Evolutionary conservation across 2,888 invertebrate species (phyloP).

Genomic region (Tenthredo distinguenda): DNA sequence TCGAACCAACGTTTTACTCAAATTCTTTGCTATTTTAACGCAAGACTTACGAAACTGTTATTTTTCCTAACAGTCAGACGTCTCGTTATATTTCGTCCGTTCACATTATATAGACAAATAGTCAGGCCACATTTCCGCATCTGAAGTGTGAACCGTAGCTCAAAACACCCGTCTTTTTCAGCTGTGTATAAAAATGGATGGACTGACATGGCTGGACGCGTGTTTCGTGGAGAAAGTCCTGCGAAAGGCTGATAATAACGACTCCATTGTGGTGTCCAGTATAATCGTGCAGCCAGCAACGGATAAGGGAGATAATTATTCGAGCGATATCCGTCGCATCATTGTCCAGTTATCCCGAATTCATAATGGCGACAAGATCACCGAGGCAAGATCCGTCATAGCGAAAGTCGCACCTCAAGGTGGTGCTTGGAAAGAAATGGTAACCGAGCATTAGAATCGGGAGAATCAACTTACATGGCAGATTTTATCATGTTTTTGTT

Average conservation of each 20-base stretch:
- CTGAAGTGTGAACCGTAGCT: neutral
- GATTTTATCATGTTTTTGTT: neutral
- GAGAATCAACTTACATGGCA: neutral
- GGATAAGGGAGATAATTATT: slow-evolving; percentile 74
- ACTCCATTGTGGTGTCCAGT: slow-evolving; percentile 66
- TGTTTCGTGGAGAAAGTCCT: slow-evolving; percentile 69
- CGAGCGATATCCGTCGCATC: slow-evolving; percentile 73
- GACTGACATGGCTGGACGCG: slow-evolving; percentile 65
- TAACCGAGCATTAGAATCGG: neutral
- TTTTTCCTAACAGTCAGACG: neutral
- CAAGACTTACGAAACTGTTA: neutral
- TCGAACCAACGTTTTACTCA: neutral
- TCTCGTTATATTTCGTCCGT: neutral
- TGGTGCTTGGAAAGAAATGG: neutral
- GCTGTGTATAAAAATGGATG: neutral
- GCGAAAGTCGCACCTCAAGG: slow-evolving; percentile 73
- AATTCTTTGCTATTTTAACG: neutral
- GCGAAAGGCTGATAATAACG: slow-evolving; percentile 64
- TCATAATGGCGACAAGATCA: slow-evolving; percentile 57
- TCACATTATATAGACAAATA: neutral
- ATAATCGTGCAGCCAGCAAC: slow-evolving; percentile 70
- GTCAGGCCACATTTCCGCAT: neutral
- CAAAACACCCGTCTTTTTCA: neutral
- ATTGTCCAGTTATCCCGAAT: slow-evolving; percentile 61
- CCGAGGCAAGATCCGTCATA: slow-evolving; percentile 67